Base-by-base conservation (phyloP, 2,113 vertebrate species). In the Formicarius rufipectus region DNA sequence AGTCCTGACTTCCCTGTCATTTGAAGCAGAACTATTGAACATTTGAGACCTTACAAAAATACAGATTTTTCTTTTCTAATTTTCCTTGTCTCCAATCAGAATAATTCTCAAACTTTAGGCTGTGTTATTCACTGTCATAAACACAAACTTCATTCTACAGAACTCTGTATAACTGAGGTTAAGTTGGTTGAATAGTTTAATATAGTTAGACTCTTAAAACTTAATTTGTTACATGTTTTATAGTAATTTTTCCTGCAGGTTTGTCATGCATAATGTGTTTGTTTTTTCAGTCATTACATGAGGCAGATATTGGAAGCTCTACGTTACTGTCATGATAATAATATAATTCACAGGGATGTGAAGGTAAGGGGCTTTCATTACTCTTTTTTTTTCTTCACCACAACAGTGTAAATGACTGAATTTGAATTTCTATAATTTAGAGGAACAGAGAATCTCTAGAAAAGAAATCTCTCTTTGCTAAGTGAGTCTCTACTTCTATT, bases 261-360 rank as follows among this genome's bases (percentile, higher is more conserved):
- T 94, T 94, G n/a, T 86, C 71, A 96, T 87, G 55, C 82, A 63
- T 76, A 37, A 78, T 96, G 52, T 96, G 58, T 97, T 97, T 98
- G 55, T 91, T 97, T 97, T 97, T 97, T 76, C 98, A 99, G 99
- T 98, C 99, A 99, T 98, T 99, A 99, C 98, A 99, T 99, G 99
- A 98, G 99, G 60, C 99, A 99, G 98, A 99, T 99, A 97, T 96
- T 99, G 42, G 99, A 99, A 98, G 99, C 99, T 39, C 98, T 99
- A 47, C 99, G 99, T 71, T 99, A 99, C 97, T 99, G 99, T 98
- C 99, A 99, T 93, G 99, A 99, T 98, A 99, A 99, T 98, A 99
- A 99, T 95, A 98, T 99, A 97, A 99, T 99, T 98, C 99, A 99
- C 97, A 98, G 99, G 91, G 99, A 99, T 95, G 99, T 99, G 95